Evolutionary conservation across 2,113 vertebrate genomes (phyloP).

Genomic region (Arenaria interpres): DNA sequence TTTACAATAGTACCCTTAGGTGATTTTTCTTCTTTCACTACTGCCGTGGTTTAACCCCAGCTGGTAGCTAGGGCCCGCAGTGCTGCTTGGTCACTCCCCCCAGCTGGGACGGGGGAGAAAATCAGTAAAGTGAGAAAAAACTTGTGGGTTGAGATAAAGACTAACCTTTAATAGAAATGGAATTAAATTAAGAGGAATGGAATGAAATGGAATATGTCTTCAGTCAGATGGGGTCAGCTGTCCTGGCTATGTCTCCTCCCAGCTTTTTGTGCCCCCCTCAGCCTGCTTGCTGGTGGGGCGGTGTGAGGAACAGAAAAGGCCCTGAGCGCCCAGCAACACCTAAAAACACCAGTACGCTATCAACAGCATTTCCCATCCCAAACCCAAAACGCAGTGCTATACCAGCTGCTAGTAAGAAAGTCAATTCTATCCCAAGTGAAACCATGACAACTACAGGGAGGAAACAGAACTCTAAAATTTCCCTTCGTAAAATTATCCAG

Average conservation of each 20-base stretch:
- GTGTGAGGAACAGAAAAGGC: background rate
- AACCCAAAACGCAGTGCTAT: background rate
- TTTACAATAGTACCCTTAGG: background rate
- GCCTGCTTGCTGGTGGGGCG: background rate
- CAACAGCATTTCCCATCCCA: background rate
- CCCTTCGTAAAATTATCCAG: background rate
- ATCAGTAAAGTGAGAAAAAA: background rate
- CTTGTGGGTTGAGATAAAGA: background rate
- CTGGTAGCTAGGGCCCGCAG: background rate
- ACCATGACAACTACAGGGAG: background rate
- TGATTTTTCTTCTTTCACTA: background rate
- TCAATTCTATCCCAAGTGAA: background rate
- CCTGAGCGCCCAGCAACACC: background rate
- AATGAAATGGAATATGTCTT: background rate
- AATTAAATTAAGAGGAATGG: no score
- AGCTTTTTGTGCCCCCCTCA: background rate
- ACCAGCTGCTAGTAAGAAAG: background rate
- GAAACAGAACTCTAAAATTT: fast-evolving
- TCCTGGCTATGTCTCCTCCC: background rate
- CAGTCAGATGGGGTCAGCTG: background rate
- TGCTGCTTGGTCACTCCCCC: background rate
- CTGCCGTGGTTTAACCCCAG: background rate
- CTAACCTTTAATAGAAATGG: background rate
- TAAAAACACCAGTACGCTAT: background rate
- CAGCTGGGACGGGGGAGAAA: no score